These are phyloP conservation scores for Plutella xylostella DNA, from an alignment of 2,888 invertebrate genomes.

Conservation along the genomic window DNA sequence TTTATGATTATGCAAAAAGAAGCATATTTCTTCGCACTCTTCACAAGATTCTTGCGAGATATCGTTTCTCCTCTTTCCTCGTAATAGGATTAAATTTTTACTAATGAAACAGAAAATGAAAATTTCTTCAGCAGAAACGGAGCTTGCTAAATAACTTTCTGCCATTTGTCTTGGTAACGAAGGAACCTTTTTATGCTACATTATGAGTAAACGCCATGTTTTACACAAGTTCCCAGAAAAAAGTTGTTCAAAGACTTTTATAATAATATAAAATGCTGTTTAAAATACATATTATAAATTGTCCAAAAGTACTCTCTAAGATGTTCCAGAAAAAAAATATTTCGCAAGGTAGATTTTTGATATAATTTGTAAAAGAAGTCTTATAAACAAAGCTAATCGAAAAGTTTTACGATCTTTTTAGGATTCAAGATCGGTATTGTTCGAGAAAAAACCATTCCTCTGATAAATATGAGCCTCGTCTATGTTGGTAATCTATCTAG, in stretches of 20 bases:
- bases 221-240: too few relatives aligned
- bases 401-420: too few relatives aligned
- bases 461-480: too few relatives aligned
- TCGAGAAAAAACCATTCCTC: too few relatives aligned
- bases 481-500: too few relatives aligned
- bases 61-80: slow-evolving; percentile 36
- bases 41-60: slow-evolving; percentile 43
- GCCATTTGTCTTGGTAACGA: slow-evolving; percentile 47
- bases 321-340: neutral
- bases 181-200: slow-evolving; percentile 25
- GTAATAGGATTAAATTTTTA: slow-evolving; percentile 60
- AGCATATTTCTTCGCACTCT: slow-evolving; percentile 34
- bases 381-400: too few relatives aligned
- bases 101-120: slow-evolving; percentile 63
- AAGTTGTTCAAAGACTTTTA: too few relatives aligned
- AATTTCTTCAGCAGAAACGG: slow-evolving; percentile 42
- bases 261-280: too few relatives aligned
- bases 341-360: neutral
- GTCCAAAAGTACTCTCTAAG: neutral
- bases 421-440: too few relatives aligned
- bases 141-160: slow-evolving; percentile 49
- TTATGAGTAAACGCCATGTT: too few relatives aligned
- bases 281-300: too few relatives aligned
- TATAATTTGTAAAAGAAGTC: neutral
- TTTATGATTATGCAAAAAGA: slow-evolving; percentile 29